Percentiles rank a stretch among this genome's conserved stretches.
These are phyloP conservation scores for Quadriops clusia DNA, from an alignment of 2,888 invertebrate species.

Conservation along the genomic window DNA sequence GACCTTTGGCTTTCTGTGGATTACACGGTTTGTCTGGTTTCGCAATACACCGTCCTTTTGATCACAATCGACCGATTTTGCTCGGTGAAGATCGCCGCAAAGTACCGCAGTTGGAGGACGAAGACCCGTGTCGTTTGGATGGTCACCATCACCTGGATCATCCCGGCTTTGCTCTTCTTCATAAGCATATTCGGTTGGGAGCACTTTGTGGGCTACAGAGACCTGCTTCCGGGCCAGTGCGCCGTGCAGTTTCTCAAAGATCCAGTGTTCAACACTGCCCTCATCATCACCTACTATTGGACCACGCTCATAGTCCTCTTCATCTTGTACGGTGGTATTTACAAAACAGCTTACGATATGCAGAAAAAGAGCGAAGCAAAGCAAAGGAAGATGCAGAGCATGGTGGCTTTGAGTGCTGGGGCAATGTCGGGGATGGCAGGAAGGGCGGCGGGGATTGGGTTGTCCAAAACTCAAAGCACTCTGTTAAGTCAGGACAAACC, in stretches of 20 bases:
- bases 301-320: conserved; percentile 91
- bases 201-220: conserved; percentile 78
- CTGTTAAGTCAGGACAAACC: conserved; percentile 61
- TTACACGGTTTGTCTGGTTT: conserved; percentile 97
- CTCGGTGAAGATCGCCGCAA: conserved; percentile 96
- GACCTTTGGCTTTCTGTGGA: conserved; percentile 98
- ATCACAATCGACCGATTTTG: conserved; percentile 98
- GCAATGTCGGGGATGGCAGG: conserved; percentile 88
- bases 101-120: conserved; percentile 93
- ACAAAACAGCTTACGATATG: conserved; percentile 94
- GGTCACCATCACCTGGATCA: conserved; percentile 94
- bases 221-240: conserved; percentile 78
- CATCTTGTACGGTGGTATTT: conserved; percentile 92
- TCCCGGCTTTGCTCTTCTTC: conserved; percentile 92
- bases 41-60: conserved; percentile 96
- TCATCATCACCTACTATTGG: conserved; percentile 97
- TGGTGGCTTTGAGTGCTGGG: conserved; percentile 83
- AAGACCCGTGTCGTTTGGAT: conserved; percentile 88
- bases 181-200: conserved; percentile 99
- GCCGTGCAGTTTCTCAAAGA: conserved; percentile 96
- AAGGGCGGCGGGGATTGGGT: conserved; percentile 72
- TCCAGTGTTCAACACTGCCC: conserved; percentile 91
- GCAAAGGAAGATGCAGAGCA: conserved; percentile 88
- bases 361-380: conserved; percentile 95
- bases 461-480: conserved; percentile 63